Evolutionary conservation across 2,113 vertebrate genomes (phyloP).

Genomic region (Daboia siamensis): DNA sequence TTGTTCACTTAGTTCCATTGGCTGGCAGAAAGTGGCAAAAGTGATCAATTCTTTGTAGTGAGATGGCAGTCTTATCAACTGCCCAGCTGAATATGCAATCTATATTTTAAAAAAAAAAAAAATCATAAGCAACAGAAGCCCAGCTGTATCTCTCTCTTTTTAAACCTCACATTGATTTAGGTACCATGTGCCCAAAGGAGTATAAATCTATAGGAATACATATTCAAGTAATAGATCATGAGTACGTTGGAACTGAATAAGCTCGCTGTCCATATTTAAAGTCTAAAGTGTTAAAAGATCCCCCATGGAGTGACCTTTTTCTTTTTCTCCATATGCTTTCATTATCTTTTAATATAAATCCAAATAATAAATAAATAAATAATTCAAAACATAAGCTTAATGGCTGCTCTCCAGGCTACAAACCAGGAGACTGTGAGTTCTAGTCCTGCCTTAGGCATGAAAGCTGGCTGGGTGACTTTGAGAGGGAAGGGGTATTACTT

Average conservation of each 20-base stretch:
- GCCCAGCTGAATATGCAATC: neutral
- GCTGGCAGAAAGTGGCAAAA: slow-evolving; percentile 7
- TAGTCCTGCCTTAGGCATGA: neutral
- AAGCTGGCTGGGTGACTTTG: neutral
- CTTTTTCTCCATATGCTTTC: slow-evolving; percentile 43
- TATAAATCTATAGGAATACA: neutral
- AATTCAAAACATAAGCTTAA: slow-evolving; percentile 44
- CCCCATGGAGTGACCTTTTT: slow-evolving; percentile 41
- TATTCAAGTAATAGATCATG: neutral
- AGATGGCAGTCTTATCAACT: slow-evolving; percentile 11
- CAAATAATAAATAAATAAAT: no score
- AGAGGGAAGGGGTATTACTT: neutral
- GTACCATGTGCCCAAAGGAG: neutral
- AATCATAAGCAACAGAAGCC: neutral
- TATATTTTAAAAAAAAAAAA: neutral
- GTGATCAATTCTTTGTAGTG: neutral
- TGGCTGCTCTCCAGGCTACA: slow-evolving; percentile 23
- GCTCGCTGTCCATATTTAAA: slow-evolving; percentile 35
- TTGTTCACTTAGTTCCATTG: slow-evolving; percentile 25
- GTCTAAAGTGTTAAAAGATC: slow-evolving; percentile 36
- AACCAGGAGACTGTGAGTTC: neutral
- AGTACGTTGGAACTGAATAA: slow-evolving; percentile 41
- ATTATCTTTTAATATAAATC: slow-evolving; percentile 59
- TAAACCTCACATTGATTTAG: neutral
- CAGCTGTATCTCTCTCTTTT: neutral